phyloP scores from a whole-genome alignment of 2,113 vertebrate genomes.

The Xiphophorus couchianus region DNA sequence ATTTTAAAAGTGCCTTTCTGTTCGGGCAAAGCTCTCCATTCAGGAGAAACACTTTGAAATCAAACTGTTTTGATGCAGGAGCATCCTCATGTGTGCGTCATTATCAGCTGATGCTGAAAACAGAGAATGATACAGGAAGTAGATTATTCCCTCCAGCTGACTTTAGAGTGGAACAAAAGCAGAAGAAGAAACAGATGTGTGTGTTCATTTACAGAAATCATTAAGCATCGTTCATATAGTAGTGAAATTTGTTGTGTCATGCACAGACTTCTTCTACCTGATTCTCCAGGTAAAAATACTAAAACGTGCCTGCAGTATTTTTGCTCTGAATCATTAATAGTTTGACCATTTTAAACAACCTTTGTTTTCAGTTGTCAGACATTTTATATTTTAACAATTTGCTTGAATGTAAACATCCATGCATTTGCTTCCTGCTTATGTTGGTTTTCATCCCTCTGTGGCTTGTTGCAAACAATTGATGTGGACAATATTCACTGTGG shows the following conservation, averaged over 20 bases:
- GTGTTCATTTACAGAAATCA: background rate
- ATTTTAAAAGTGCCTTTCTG: too few species aligned
- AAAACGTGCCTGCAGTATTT: too few species aligned
- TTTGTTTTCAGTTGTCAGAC: background rate
- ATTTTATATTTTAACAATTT: background rate
- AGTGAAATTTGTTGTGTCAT: too few species aligned
- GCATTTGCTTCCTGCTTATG: background rate
- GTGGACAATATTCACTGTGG: background rate
- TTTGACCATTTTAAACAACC: too few species aligned
- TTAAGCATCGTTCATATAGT: background rate
- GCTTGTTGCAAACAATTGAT: slow-evolving; percentile 2
- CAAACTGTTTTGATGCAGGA: too few species aligned
- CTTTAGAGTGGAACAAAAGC: background rate
- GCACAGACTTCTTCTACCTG: background rate
- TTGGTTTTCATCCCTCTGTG: slow-evolving; percentile 1
- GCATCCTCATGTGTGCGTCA: too few species aligned
- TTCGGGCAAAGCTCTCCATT: too few species aligned
- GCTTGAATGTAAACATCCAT: background rate
- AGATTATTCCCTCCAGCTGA: too few species aligned
- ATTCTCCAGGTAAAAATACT: background rate
- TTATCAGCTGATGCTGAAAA: background rate
- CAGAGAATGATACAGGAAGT: background rate
- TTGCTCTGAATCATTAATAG: too few species aligned
- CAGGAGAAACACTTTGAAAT: too few species aligned
- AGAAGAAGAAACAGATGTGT: background rate